Evolutionary conservation across 2,113 vertebrate species (phyloP).

Genomic region (Abramis brama): DNA sequence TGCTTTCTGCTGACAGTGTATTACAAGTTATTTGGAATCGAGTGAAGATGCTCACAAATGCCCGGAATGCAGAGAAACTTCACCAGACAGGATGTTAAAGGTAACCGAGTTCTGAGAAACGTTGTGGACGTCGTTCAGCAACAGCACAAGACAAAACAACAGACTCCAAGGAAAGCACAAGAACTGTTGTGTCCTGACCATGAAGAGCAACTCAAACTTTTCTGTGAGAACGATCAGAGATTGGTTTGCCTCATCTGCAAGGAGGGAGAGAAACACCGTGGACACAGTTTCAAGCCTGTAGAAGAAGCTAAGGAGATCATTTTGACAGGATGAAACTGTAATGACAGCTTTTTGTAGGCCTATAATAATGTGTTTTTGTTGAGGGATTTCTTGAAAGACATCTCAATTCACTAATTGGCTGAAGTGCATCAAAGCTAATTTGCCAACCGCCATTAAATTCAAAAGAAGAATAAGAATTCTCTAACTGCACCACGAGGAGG

Average conservation of each 20-base stretch:
- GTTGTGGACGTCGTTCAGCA: constrained; percentile 43
- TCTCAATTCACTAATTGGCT: too few species aligned
- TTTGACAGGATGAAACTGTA: not conserved
- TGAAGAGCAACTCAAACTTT: constrained; percentile 66
- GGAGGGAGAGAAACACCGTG: constrained; percentile 58
- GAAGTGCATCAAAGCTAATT: too few species aligned
- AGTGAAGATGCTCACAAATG: constrained; percentile 29
- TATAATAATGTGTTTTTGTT: not conserved
- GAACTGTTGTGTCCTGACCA: constrained; percentile 61
- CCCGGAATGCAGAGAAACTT: constrained; percentile 56
- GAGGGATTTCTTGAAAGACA: too few species aligned
- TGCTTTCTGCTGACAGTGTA: constrained; percentile 68
- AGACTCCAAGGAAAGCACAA: not conserved
- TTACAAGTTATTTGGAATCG: not conserved
- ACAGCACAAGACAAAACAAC: constrained; percentile 10
- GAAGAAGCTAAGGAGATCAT: constrained; percentile 54
- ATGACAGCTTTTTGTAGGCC: too few species aligned
- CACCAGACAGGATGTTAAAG: constrained; percentile 25
- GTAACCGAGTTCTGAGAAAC: constrained; percentile 56
- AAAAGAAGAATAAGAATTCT: too few species aligned
- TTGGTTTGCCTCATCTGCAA: constrained; percentile 65
- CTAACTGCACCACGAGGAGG: too few species aligned
- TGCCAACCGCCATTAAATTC: too few species aligned
- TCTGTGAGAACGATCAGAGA: constrained; percentile 65
- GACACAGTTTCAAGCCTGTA: constrained; percentile 65